Conservation (phyloP, 2,797 vertebrate genomes). For the Esox masquinongy region DNA sequence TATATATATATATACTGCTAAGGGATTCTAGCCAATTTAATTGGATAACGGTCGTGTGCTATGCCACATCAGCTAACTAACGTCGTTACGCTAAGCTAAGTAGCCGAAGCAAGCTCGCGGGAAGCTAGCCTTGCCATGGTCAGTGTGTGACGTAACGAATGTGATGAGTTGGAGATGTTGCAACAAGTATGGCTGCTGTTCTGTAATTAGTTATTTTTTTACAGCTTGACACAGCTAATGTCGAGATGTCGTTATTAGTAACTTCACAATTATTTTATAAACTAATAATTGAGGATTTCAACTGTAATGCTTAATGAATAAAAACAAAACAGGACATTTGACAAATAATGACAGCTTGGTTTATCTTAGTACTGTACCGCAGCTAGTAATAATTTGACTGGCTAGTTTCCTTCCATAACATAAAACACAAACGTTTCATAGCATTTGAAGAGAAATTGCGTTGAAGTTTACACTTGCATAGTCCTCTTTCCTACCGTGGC, state of each 20-base stretch:
- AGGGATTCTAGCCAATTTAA: background rate
- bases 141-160: background rate
- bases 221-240: background rate
- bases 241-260: background rate
- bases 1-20: background rate
- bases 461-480: too few species aligned
- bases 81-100: background rate
- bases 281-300: background rate
- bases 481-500: too few species aligned
- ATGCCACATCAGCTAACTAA: slow-evolving; percentile 30
- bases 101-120: slow-evolving; percentile 17
- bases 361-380: background rate
- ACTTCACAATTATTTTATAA: background rate
- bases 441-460: too few species aligned
- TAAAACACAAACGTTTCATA: too few species aligned
- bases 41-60: background rate
- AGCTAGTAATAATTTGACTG: too few species aligned
- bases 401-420: too few species aligned
- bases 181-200: background rate
- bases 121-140: background rate
- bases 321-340: background rate
- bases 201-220: too few species aligned
- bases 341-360: background rate
- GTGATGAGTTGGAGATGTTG: slow-evolving; percentile 2
- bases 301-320: background rate